Evolutionary conservation across 2,888 invertebrate genomes (phyloP), one percentile per base, ranked within the genome.

Genomic region (Hydrotaea cyrtoneurina): DNA sequence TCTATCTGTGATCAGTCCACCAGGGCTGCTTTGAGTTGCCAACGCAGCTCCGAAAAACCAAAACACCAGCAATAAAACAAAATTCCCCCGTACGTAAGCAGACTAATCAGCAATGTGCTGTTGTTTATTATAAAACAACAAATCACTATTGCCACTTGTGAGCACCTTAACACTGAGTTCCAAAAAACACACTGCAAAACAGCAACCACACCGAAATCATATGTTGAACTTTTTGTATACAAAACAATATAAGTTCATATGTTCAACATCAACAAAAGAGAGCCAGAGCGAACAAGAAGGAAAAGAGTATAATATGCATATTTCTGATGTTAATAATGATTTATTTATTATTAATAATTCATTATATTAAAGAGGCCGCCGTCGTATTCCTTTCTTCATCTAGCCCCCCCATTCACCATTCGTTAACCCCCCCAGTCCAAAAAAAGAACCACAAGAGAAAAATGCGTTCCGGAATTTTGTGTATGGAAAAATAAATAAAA

Each of bases 321-420:
- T 90, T 89, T 91, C 89, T 90, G 90, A 91, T 89, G 90, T 90
- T 90, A 90, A 90, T 91, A 91, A 89, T 91, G 90, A 91, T 91
- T 91, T 91, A 91, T 91, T 91, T 91, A 90, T 91, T 90, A 89
- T 91, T 90, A 91, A 91, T 90, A 91, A 91, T 90, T 90, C 91
- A 91, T 91, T 90, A 88, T 74, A 69, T 72, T 53, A 50, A 72
- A 78, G 26, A 69, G n/a, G 88, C 88, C 89, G 90, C 59, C 71
- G 23, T n/a, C 59, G 15, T 21, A 17, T 21, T 4, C 55, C 55
- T 19, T 21, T 55, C 26, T 59, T 57, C 59, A 5, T 59, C 59
- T 59, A 59, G 59, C 0, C 23, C 21, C 23, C 57, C 21, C 57
- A n/a, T n/a, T n/a, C n/a, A n/a, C n/a, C n/a, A n/a, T n/a, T n/a